These are phyloP conservation scores for Cryptoprocta ferox DNA, from an alignment of 2,797 vertebrate genomes.

Conservation along the genomic window DNA sequence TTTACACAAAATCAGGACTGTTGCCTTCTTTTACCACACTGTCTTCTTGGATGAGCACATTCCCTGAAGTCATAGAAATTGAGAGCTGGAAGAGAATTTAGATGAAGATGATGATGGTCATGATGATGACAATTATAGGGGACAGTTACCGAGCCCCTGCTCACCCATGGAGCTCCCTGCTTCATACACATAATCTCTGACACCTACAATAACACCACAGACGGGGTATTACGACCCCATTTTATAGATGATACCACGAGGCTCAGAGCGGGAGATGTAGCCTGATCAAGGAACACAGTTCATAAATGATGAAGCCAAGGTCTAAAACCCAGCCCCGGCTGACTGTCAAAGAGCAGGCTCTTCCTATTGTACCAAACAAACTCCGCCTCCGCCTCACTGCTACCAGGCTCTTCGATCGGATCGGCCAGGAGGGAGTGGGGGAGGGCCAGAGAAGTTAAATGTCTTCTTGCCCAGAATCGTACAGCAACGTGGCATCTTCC, in stretches of 20 bases:
- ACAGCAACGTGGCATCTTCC: rapidly evolving
- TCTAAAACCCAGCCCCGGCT: background rate
- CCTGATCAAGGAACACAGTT: background rate
- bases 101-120: background rate
- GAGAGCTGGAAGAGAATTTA: background rate
- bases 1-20: conserved; percentile 24
- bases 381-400: background rate
- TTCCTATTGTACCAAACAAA: background rate
- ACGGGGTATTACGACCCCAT: background rate
- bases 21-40: conserved; percentile 20
- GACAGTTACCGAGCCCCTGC: background rate
- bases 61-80: background rate
- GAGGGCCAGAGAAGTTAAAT: background rate
- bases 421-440: too few species aligned
- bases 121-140: background rate
- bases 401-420: background rate
- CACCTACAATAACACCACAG: background rate
- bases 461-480: background rate
- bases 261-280: background rate
- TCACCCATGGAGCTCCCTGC: background rate
- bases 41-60: background rate
- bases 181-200: background rate
- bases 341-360: background rate
- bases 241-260: background rate
- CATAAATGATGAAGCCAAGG: background rate